Evolutionary conservation across 2,113 vertebrate genomes (phyloP), one percentile per base, ranked within the genome.

Genomic region (Anguilla japonica): DNA sequence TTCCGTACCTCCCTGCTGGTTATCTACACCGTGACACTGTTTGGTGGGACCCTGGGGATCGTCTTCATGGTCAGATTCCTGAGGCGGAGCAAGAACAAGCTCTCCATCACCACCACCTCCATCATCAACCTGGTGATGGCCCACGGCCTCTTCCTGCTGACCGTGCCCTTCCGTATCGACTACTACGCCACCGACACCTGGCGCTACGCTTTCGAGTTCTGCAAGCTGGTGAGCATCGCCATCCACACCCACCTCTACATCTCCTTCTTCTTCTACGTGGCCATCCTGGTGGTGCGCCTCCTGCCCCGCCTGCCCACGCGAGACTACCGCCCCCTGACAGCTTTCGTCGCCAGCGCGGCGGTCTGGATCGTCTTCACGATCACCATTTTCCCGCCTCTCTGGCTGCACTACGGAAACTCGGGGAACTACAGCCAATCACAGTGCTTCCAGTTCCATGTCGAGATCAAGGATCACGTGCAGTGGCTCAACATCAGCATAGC

Each of bases 241-340:
- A 91, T 98, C 86, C 97, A 99, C 86, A 92, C 97, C 67, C 98
- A 99, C 92, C 97, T 98, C 96, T 97, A 98, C 91, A 94, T 99
- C 91, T 97, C 97, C 0, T 98, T 98, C 84, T 2, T 97, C 0
- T 96, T 99, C 91, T 99, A 98, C 0, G 85, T 97, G 79, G 92
- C 97, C 87, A 96, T 98, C 0, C 93, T 99, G 39, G 89, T 94
- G 83, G 94, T 93, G 16, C 95, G 97, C 18, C 96, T 97, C 80
- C 87, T 96, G 78, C 22, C 93, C 0, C 97, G 97, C 92, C 93
- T 89, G 90, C 92, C 89, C 20, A 91, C 95, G 63, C 95, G 90
- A 71, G 95, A 93, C 29, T 96, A 96, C 83, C 92, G 93, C 16
- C 96, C 92, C 46, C 88, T 97, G 7, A 96, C 97, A 0, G 96